Conservation (phyloP, 2,797 vertebrate genomes). For the Crocodylus rhombifer region DNA sequence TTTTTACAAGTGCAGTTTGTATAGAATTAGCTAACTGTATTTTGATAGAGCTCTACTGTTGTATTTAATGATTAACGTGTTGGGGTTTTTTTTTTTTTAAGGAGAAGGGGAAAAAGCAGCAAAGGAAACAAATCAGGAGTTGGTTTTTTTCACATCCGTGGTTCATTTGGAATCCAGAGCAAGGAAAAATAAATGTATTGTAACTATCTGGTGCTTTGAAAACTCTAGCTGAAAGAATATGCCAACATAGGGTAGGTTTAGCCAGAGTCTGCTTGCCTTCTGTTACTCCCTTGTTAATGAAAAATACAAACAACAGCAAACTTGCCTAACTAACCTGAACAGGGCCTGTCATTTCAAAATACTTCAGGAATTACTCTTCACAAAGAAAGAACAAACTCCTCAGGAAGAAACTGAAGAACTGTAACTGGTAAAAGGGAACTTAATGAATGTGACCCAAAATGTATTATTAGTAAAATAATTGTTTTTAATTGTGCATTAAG, state of each 20-base stretch:
- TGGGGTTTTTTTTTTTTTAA: neutral
- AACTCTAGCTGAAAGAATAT: neutral
- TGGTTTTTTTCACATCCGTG: neutral
- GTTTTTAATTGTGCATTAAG: neutral
- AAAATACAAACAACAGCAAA: neutral
- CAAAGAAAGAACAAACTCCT: neutral
- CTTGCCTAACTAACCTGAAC: neutral
- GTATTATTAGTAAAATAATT: neutral
- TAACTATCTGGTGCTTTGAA: neutral
- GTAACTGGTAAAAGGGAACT: neutral
- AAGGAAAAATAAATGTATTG: neutral
- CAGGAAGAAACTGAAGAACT: neutral
- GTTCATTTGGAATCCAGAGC: neutral
- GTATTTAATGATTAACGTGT: no score
- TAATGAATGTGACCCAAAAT: neutral
- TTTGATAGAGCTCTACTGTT: neutral
- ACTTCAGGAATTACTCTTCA: neutral
- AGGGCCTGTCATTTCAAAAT: neutral
- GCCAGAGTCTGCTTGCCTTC: neutral
- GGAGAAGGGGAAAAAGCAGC: neutral
- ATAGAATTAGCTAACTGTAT: neutral
- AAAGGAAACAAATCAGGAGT: neutral
- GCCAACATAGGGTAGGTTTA: neutral
- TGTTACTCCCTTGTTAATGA: neutral
- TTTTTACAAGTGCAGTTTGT: slow-evolving; percentile 7